These are phyloP conservation scores for Lithophane leautieri DNA, from an alignment of 2,888 invertebrate species.

Conservation along the genomic window DNA sequence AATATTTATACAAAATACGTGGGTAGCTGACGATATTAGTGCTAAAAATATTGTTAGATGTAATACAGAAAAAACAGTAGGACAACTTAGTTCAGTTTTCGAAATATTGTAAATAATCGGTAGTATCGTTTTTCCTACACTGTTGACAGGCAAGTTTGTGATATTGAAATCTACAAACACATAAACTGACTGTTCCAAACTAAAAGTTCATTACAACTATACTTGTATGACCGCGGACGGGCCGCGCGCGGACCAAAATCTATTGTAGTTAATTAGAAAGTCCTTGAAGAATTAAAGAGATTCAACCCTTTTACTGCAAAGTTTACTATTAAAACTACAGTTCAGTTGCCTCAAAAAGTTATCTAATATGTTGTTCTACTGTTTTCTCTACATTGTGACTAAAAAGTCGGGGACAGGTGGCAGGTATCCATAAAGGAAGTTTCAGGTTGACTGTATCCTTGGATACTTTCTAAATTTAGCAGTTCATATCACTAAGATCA, in stretches of 20 bases:
- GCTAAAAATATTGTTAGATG: neutral
- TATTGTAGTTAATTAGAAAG: no score
- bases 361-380: conserved; percentile 16
- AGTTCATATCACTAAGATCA: conserved; percentile 23
- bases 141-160: neutral
- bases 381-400: conserved; percentile 18
- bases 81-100: conserved; percentile 6
- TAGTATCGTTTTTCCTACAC: neutral
- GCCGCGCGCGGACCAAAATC: no score
- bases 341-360: neutral
- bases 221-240: no score
- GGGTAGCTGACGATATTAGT: conserved; percentile 17
- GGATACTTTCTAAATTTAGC: neutral
- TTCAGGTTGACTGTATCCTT: conserved; percentile 2
- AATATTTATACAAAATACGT: conserved; percentile 49
- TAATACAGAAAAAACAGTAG: neutral
- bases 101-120: neutral
- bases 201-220: neutral
- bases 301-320: neutral
- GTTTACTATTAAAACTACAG: neutral
- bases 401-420: conserved; percentile 31
- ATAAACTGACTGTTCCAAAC: neutral
- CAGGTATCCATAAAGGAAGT: conserved; percentile 34
- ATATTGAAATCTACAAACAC: neutral
- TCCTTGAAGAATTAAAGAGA: no score